A percentile compares a stretch with the other conserved stretches of the same genome.
Evolutionary conservation across 2,797 vertebrate species (phyloP).

Genomic region (Epinephelus coioides): DNA sequence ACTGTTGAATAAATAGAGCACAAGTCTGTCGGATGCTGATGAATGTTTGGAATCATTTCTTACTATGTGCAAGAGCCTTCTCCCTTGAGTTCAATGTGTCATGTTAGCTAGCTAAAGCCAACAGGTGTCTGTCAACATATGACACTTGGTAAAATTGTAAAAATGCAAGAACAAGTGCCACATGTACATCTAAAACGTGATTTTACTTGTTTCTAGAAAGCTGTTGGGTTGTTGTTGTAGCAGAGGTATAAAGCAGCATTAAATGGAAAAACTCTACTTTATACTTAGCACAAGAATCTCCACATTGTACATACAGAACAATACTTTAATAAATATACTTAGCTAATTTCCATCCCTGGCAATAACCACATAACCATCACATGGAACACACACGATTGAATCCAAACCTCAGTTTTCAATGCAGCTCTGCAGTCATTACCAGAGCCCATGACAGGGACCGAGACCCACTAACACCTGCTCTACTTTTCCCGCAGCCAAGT

Average conservation of each 20-base stretch:
- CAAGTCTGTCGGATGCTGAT: not conserved
- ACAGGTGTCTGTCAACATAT: not conserved
- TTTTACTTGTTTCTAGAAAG: fast-evolving
- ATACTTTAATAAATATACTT: not conserved
- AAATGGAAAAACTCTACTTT: not conserved
- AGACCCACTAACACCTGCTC: slow-evolving; percentile 54
- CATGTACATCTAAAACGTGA: not conserved
- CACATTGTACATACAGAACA: not conserved
- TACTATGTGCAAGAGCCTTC: not conserved
- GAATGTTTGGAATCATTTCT: not conserved
- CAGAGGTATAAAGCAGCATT: not conserved
- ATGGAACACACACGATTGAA: not conserved
- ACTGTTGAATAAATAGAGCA: no score
- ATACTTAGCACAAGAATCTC: not conserved
- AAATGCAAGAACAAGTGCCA: not conserved
- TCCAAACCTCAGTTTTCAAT: not conserved
- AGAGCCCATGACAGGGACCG: slow-evolving; percentile 19
- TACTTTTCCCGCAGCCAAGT: slow-evolving; percentile 60
- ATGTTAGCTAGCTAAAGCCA: not conserved
- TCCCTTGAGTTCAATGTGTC: not conserved
- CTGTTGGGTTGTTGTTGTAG: not conserved
- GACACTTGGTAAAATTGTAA: not conserved
- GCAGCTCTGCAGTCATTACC: not conserved
- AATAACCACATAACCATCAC: not conserved
- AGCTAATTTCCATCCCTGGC: not conserved